phyloP scores from a whole-genome alignment of 2,888 invertebrate genomes.

The Pherbina coryleti region DNA sequence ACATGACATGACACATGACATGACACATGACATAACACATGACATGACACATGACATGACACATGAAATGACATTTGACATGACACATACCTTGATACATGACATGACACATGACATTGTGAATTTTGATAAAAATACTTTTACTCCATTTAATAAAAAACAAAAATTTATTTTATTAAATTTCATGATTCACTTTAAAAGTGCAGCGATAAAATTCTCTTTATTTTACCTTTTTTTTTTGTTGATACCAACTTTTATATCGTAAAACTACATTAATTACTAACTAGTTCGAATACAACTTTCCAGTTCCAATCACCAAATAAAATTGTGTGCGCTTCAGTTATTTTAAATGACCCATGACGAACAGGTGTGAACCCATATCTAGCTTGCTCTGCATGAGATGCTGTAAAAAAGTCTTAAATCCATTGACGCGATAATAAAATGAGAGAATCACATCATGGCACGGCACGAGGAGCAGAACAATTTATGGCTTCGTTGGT shows the following conservation, averaged over 20 bases:
- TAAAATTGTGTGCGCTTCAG: background rate
- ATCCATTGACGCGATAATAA: constrained; percentile 12
- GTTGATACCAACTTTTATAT: background rate
- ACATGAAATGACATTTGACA: no score
- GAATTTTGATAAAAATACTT: no score
- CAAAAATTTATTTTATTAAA: no score
- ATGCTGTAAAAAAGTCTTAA: background rate
- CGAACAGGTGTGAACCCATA: constrained; percentile 30
- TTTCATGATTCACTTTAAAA: no score
- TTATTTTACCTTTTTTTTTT: no score
- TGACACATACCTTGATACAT: no score
- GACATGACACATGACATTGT: no score
- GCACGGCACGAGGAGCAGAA: background rate
- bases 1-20: no score
- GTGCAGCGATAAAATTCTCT: no score
- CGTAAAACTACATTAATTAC: background rate
- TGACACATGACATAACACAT: no score
- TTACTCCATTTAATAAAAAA: no score
- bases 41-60: no score
- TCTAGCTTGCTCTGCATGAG: constrained; percentile 29
- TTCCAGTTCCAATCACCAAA: background rate
- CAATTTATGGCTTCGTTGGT: background rate
- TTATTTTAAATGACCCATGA: constrained; percentile 15
- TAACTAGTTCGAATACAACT: background rate
- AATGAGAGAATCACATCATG: background rate